A percentile compares a stretch with the other conserved stretches of the same genome.
Evolutionary conservation across 2,113 vertebrate genomes (phyloP).

Genomic region (Passer montanus): DNA sequence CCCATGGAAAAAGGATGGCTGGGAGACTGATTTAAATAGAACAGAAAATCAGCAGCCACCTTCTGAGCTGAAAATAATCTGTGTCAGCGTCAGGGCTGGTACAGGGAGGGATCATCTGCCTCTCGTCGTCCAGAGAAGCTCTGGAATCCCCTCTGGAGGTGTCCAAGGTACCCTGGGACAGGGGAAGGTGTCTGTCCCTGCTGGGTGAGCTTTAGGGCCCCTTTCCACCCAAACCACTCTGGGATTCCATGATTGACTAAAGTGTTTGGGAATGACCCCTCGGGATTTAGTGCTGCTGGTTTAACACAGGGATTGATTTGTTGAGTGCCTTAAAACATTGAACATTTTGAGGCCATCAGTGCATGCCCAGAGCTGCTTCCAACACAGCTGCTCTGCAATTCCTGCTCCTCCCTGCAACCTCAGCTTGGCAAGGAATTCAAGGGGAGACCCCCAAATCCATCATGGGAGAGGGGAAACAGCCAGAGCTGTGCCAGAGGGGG

Average conservation of each 20-base stretch:
- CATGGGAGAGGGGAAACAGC: rapidly evolving
- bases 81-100: rapidly evolving
- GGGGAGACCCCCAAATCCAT: rapidly evolving
- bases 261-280: neutral
- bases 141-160: neutral
- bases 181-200: neutral
- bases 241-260: neutral
- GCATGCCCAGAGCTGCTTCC: neutral
- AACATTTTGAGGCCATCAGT: rapidly evolving
- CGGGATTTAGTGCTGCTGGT: rapidly evolving
- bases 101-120: neutral
- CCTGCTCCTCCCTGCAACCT: neutral
- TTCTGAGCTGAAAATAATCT: neutral
- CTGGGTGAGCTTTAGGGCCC: neutral
- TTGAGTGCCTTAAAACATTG: rapidly evolving
- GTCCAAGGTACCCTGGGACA: neutral
- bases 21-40: rapidly evolving
- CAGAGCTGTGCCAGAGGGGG: neutral
- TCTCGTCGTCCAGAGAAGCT: rapidly evolving
- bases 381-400: rapidly evolving
- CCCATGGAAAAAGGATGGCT: rapidly evolving
- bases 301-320: rapidly evolving
- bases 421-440: rapidly evolving
- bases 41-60: neutral
- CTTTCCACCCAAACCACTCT: neutral